A percentile compares a stretch with the other conserved stretches of the same genome.
phyloP scores from a whole-genome alignment of 2,113 vertebrate species.

The Illadopsis cleaveri region DNA sequence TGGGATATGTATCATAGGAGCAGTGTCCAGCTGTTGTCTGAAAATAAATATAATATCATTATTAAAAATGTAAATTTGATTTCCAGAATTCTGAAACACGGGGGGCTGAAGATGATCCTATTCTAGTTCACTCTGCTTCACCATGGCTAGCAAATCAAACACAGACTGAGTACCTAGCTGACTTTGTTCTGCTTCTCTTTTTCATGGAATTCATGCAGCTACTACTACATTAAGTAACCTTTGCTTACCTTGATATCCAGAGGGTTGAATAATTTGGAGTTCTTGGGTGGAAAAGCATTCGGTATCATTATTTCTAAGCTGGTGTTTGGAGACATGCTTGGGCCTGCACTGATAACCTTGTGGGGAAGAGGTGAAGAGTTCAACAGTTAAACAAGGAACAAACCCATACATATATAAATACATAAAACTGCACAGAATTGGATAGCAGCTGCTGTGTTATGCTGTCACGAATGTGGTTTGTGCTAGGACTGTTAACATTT shows the following conservation, averaged over 20 bases:
- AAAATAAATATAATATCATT: conserved; percentile 29
- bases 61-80: neutral
- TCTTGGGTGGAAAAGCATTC: conserved; percentile 79
- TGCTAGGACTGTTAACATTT: neutral
- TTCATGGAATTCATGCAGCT: neutral
- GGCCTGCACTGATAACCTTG: conserved; percentile 89
- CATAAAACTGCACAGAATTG: neutral
- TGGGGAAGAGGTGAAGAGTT: neutral
- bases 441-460: neutral
- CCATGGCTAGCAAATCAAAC: neutral
- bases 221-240: neutral
- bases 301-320: conserved; percentile 83
- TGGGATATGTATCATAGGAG: conserved; percentile 66
- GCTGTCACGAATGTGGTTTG: neutral
- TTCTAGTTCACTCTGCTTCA: neutral
- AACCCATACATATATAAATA: neutral
- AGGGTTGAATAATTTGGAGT: conserved; percentile 80
- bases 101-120: neutral
- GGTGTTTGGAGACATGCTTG: conserved; percentile 82
- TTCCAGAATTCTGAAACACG: neutral
- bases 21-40: conserved; percentile 86
- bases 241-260: conserved; percentile 85
- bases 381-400: neutral
- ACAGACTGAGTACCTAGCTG: neutral
- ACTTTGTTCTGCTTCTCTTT: neutral